Percentiles rank a stretch among this genome's conserved stretches.
These are phyloP conservation scores for Mormyrus iriodes DNA, from an alignment of 2,113 vertebrate genomes.

Conservation along the genomic window DNA sequence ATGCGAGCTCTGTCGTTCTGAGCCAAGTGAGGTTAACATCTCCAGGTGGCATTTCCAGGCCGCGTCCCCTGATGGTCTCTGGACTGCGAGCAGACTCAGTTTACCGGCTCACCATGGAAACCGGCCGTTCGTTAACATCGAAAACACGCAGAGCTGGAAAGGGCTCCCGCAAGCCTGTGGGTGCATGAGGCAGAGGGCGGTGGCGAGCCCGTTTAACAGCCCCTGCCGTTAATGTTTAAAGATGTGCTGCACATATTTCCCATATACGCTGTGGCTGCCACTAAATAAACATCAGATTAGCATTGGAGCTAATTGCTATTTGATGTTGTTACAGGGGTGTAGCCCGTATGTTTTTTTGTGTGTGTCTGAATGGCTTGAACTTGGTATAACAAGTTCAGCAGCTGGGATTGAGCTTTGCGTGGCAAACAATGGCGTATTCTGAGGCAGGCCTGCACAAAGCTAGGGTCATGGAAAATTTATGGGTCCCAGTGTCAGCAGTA, in stretches of 20 bases:
- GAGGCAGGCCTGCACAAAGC: conserved; percentile 35
- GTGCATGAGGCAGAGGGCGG: neutral
- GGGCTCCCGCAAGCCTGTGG: conserved; percentile 6
- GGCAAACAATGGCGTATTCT: conserved; percentile 40
- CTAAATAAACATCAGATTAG: neutral
- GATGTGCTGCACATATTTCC: neutral
- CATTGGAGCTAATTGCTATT: neutral
- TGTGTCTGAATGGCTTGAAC: conserved; percentile 8
- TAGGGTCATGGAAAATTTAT: conserved; percentile 35
- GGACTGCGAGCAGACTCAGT: conserved; percentile 25
- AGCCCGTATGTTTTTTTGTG: neutral
- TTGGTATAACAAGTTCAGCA: conserved; percentile 26
- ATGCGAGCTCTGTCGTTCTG: neutral
- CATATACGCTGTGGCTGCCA: neutral
- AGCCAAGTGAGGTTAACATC: conserved; percentile 30
- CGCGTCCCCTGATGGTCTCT: neutral
- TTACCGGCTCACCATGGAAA: conserved; percentile 42
- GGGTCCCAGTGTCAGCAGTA: conserved; percentile 28
- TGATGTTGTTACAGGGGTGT: neutral
- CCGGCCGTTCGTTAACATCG: conserved; percentile 39
- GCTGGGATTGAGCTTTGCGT: conserved; percentile 29
- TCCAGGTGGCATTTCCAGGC: conserved; percentile 43
- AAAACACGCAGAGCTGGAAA: conserved; percentile 31
- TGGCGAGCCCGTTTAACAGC: neutral
- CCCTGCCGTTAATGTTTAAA: neutral